Base-by-base conservation (phyloP, 2,888 invertebrate genomes). In the Amorpha juglandis region DNA sequence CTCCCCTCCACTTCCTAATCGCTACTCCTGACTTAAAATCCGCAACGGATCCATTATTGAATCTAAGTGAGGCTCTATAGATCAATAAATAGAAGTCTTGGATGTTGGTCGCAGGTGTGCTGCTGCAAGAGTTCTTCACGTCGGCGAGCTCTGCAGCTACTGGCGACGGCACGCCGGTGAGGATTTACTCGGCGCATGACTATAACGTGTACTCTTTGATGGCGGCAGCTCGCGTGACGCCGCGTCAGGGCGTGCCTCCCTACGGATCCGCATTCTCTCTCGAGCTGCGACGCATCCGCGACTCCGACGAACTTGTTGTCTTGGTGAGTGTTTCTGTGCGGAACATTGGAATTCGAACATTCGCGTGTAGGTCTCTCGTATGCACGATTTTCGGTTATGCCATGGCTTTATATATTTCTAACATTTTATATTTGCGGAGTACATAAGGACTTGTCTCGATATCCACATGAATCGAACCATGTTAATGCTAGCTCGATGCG, bases 101-200 rank as follows among this genome's bases (percentile, higher is more conserved):
- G 21, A 12, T 16, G 12, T 51, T 11, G 14, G n/a, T n/a, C 38
- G 12, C 74, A 82, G 82, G 82, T 63, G 73, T 74, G 0, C 71
- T 82, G 0, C 71, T 82, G 6, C 74, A 79, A 12, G 75, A 79
- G 27, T 80, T 81, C 71, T 73, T 75, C 65, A 70, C 58, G 0
- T 67, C 71, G 58, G 68, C 76, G 0, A 66, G 63, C 2, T 64
- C 55, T 6, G 58, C 70, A 16, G 72, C 74, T 0, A 62, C 69
- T 1, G 80, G 79, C 2, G 69, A 69, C 0, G 70, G 6, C 76
- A 71, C 45, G 16, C 69, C 69, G 21, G 67, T 80, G 14, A 72
- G 78, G 63, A 64, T 80, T 21, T 78, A 78, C 67, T 80, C 82
- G 0, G 78, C 76, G 0, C 81, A 82, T 33, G 82, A 82, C 66